Percentiles rank a stretch among this genome's conserved stretches.
Conservation (phyloP, 1,140 invertebrate species). For the Thrips palmi region DNA sequence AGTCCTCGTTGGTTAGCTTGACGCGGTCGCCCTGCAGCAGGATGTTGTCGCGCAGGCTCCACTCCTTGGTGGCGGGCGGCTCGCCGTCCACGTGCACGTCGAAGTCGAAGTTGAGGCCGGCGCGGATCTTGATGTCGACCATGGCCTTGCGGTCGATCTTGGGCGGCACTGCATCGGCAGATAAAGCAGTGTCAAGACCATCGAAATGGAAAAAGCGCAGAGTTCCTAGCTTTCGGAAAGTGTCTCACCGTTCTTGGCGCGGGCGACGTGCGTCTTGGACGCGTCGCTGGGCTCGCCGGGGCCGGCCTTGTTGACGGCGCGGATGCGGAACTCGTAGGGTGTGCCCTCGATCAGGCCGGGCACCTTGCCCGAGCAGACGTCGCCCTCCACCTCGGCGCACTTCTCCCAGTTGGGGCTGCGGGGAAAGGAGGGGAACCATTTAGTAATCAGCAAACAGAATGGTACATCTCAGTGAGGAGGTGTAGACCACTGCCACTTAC, state of each 20-base stretch:
- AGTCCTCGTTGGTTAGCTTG: conserved; percentile 59
- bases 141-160: conserved; percentile 88
- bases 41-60: conserved; percentile 65
- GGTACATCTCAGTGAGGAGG: too few relatives aligned
- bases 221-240: neutral
- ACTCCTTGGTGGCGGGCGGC: conserved; percentile 84
- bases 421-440: neutral
- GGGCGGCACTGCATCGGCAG: conserved; percentile 52
- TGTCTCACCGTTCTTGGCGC: conserved; percentile 64
- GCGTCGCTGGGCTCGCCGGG: conserved; percentile 76
- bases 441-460: too few relatives aligned
- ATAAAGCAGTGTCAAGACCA: conserved; percentile 13
- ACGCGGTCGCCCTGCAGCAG: conserved; percentile 64
- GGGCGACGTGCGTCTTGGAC: conserved; percentile 71
- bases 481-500: conserved; percentile 16
- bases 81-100: conserved; percentile 87
- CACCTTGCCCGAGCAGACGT: conserved; percentile 65
- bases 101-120: conserved; percentile 83
- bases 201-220: conserved; percentile 9
- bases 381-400: conserved; percentile 64
- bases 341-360: conserved; percentile 78
- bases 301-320: conserved; percentile 88
- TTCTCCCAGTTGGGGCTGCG: conserved; percentile 66
- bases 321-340: conserved; percentile 83
- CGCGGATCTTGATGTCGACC: conserved; percentile 78